Evolutionary conservation across 2,888 invertebrate genomes (phyloP).

Genomic region (Tribolium freemani): DNA sequence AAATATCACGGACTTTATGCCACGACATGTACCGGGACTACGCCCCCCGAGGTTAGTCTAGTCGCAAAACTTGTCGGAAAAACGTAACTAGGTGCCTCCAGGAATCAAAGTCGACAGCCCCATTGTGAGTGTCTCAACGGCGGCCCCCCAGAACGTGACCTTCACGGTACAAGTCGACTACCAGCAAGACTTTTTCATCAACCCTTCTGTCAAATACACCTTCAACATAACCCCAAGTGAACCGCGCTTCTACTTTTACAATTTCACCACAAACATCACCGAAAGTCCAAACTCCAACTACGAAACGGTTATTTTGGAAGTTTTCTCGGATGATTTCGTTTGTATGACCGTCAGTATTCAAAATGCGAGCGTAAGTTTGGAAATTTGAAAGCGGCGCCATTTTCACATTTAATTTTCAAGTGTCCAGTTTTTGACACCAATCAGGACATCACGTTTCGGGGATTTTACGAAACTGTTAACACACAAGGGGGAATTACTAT

Average conservation of each 20-base stretch:
- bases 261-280: slow-evolving; percentile 63
- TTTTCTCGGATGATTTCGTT: slow-evolving; percentile 74
- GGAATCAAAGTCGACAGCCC: background rate
- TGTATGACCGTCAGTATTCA: slow-evolving; percentile 87
- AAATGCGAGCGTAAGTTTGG: slow-evolving; percentile 76
- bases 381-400: background rate
- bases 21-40: slow-evolving; percentile 67
- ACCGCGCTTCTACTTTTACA: slow-evolving; percentile 71
- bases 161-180: slow-evolving; percentile 74
- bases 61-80: background rate
- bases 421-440: slow-evolving; percentile 90
- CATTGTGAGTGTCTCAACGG: slow-evolving; percentile 68
- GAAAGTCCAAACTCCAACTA: slow-evolving; percentile 52
- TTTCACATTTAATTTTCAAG: slow-evolving; percentile 69
- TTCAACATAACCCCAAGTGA: slow-evolving; percentile 66
- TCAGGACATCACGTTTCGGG: slow-evolving; percentile 82
- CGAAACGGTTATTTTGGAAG: slow-evolving; percentile 73
- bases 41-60: background rate
- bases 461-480: slow-evolving; percentile 84
- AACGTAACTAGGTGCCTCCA: no score
- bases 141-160: slow-evolving; percentile 72
- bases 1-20: slow-evolving; percentile 75
- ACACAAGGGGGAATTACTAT: slow-evolving; percentile 84
- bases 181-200: slow-evolving; percentile 73
- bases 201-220: slow-evolving; percentile 65